These are phyloP conservation scores for Ptilodon capucinus DNA, from an alignment of 2,888 invertebrate species.

Conservation along the genomic window DNA sequence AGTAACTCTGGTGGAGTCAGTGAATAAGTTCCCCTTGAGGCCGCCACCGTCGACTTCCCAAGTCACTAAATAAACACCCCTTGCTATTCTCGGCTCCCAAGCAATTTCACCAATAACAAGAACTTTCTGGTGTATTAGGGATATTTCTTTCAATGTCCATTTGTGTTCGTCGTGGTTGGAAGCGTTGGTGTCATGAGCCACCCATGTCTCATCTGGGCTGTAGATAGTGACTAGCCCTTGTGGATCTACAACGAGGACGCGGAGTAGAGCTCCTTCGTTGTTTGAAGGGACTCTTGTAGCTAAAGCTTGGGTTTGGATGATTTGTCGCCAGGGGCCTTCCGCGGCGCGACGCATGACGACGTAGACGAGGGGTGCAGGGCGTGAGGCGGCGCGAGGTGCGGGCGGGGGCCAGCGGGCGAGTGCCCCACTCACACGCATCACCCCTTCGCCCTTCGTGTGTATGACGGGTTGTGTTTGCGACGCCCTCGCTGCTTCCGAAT, in stretches of 20 bases:
- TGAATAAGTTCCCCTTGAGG: slow-evolving; percentile 90
- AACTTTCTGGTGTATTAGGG: slow-evolving; percentile 88
- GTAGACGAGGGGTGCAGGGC: slow-evolving; percentile 85
- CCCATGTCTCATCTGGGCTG: slow-evolving; percentile 85
- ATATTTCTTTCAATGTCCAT: slow-evolving; percentile 86
- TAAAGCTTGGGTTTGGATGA: slow-evolving; percentile 85
- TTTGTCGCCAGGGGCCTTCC: slow-evolving; percentile 85
- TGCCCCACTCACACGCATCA: slow-evolving; percentile 84
- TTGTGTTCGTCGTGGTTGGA: slow-evolving; percentile 76
- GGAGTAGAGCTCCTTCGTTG: slow-evolving; percentile 84
- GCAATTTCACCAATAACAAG: slow-evolving; percentile 87
- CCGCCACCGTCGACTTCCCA: slow-evolving; percentile 93
- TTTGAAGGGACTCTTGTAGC: slow-evolving; percentile 85
- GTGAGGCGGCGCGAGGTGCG: slow-evolving; percentile 79
- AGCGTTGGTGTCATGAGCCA: slow-evolving; percentile 79
- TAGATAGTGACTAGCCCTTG: slow-evolving; percentile 87
- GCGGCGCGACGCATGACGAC: slow-evolving; percentile 86
- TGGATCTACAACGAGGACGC: slow-evolving; percentile 87
- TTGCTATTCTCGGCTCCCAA: slow-evolving; percentile 86
- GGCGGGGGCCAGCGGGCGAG: slow-evolving; percentile 86
- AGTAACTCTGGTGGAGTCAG: slow-evolving; percentile 90
- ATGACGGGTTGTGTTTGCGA: slow-evolving; percentile 87
- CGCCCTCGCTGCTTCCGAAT: slow-evolving; percentile 83
- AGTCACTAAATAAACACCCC: slow-evolving; percentile 89
- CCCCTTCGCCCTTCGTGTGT: slow-evolving; percentile 87